Percentiles rank a stretch among this genome's conserved stretches.
Evolutionary conservation across 2,113 vertebrate genomes (phyloP).

Genomic region (Castor canadensis): DNA sequence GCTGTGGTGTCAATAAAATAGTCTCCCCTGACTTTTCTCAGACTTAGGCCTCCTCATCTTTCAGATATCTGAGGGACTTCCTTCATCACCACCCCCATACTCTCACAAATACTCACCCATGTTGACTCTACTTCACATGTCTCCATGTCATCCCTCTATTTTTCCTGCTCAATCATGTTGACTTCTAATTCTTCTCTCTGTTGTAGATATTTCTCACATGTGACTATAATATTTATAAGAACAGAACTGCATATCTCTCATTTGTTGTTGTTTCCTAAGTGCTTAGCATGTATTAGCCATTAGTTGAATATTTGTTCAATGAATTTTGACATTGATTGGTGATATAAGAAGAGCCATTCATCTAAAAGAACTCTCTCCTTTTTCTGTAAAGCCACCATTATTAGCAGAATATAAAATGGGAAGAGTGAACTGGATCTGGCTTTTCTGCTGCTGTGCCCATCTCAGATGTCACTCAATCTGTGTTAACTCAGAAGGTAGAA

Average conservation of each 20-base stretch:
- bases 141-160: neutral
- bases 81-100: fast-evolving
- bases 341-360: neutral
- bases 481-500: too few species aligned
- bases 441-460: neutral
- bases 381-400: neutral
- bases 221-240: neutral
- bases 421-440: neutral
- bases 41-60: neutral
- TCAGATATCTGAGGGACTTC: fast-evolving
- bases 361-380: neutral
- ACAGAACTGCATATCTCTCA: neutral
- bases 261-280: neutral
- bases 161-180: neutral
- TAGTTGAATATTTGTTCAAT: neutral
- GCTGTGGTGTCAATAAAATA: neutral
- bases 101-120: fast-evolving
- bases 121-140: fast-evolving
- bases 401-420: neutral
- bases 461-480: neutral
- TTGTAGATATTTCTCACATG: neutral
- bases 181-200: neutral
- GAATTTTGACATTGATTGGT: neutral
- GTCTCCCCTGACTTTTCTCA: neutral
- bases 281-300: fast-evolving